phyloP scores from a whole-genome alignment of 2,888 invertebrate genomes.

The Girardia tigrina region DNA sequence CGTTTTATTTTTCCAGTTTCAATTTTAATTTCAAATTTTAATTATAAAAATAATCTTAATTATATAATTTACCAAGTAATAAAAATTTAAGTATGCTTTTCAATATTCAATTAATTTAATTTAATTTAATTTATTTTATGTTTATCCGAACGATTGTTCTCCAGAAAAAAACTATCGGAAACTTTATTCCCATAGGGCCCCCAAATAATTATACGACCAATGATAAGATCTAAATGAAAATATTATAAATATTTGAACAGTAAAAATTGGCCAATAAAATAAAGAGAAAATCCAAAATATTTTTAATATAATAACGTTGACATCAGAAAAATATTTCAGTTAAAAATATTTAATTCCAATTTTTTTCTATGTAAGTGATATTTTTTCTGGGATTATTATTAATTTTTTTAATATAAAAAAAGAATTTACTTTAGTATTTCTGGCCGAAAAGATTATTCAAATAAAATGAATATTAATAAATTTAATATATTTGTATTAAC shows the following conservation, averaged over 20 bases:
- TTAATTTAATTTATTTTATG: no score
- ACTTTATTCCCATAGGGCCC: slow-evolving; percentile 64
- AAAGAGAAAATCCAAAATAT: neutral
- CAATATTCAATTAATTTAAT: no score
- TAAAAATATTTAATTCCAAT: neutral
- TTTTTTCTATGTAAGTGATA: neutral
- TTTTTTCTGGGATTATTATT: neutral
- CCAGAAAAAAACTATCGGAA: no score
- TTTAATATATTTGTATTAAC: neutral
- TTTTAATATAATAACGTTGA: neutral
- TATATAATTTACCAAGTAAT: no score
- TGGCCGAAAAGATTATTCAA: no score
- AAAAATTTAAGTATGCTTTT: no score
- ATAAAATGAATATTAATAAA: neutral
- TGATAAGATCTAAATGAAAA: neutral
- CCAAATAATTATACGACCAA: neutral
- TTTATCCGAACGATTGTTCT: no score
- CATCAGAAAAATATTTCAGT: neutral
- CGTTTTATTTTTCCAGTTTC: no score
- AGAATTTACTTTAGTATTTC: neutral
- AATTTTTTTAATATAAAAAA: neutral
- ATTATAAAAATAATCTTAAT: no score
- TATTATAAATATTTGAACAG: neutral
- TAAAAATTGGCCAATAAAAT: neutral
- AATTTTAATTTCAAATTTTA: no score